These are phyloP conservation scores for Morinoia aosen DNA, from an alignment of 2,888 invertebrate species.

Conservation along the genomic window DNA sequence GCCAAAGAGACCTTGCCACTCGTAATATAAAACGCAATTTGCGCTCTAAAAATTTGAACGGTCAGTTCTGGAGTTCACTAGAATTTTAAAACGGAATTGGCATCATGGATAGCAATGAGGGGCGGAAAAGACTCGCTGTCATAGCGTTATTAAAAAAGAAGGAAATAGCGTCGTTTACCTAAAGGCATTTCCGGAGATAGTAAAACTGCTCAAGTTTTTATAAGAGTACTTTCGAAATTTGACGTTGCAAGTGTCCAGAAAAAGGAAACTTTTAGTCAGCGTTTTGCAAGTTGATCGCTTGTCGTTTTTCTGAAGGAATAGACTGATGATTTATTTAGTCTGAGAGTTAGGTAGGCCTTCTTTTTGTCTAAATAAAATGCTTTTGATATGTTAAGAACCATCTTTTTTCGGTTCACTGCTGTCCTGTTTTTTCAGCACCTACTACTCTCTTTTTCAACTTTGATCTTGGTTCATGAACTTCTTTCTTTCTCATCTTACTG, in stretches of 20 bases:
- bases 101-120: not conserved
- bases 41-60: not conserved
- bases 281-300: not conserved
- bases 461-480: too few relatives aligned
- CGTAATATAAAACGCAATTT: not conserved
- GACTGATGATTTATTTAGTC: not conserved
- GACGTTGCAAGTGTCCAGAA: not conserved
- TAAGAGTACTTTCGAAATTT: not conserved
- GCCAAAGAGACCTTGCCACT: not conserved
- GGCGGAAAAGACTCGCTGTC: not conserved
- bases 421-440: too few relatives aligned
- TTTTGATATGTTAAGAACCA: too few relatives aligned
- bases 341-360: too few relatives aligned
- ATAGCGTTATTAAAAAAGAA: not conserved
- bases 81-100: constrained; percentile 2
- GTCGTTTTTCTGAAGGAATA: not conserved
- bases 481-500: too few relatives aligned
- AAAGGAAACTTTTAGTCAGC: not conserved
- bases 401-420: too few relatives aligned
- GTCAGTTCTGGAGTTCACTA: not conserved
- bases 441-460: too few relatives aligned
- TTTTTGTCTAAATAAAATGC: too few relatives aligned
- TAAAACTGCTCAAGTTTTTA: not conserved
- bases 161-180: not conserved
- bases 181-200: not conserved